Conservation (phyloP, 2,888 invertebrate species). For the Dione juno region DNA sequence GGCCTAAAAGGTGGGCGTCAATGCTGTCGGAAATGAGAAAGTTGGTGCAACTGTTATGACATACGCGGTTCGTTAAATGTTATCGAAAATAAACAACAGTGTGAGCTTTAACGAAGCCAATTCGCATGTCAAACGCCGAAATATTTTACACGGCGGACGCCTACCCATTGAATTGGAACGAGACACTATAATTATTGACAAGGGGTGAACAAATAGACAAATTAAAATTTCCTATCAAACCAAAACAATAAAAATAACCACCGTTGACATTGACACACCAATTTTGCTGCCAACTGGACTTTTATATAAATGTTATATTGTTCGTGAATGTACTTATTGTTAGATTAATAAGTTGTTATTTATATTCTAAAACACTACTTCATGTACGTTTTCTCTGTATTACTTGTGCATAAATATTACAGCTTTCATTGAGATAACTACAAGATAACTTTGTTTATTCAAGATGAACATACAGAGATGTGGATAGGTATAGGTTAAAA, state of each 20-base stretch:
- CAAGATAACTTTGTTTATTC: slow-evolving; percentile 23
- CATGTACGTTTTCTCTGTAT: not conserved
- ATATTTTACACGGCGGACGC: slow-evolving; percentile 44
- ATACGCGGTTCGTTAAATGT: slow-evolving; percentile 75
- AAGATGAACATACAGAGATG: slow-evolving; percentile 22
- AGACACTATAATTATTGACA: slow-evolving; percentile 46
- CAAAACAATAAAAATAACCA: slow-evolving; percentile 35
- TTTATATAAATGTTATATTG: slow-evolving; percentile 3
- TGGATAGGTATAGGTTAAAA: slow-evolving; percentile 37
- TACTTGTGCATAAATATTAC: not conserved
- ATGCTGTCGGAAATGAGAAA: slow-evolving; percentile 77
- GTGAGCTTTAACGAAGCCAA: slow-evolving; percentile 59
- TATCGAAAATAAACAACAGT: slow-evolving; percentile 72
- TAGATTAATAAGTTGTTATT: not conserved
- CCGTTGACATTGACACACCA: slow-evolving; percentile 36
- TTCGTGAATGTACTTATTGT: not conserved
- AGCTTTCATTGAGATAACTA: not conserved
- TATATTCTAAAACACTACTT: not conserved
- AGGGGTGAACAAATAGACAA: slow-evolving; percentile 43
- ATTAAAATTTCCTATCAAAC: slow-evolving; percentile 36
- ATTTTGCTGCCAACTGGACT: slow-evolving; percentile 47
- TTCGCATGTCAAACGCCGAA: slow-evolving; percentile 50
- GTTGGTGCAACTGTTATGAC: slow-evolving; percentile 80
- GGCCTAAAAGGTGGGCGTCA: slow-evolving; percentile 76
- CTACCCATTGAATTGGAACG: slow-evolving; percentile 40